phyloP scores from a whole-genome alignment of 2,888 invertebrate species.

The Griposia aprilina region DNA sequence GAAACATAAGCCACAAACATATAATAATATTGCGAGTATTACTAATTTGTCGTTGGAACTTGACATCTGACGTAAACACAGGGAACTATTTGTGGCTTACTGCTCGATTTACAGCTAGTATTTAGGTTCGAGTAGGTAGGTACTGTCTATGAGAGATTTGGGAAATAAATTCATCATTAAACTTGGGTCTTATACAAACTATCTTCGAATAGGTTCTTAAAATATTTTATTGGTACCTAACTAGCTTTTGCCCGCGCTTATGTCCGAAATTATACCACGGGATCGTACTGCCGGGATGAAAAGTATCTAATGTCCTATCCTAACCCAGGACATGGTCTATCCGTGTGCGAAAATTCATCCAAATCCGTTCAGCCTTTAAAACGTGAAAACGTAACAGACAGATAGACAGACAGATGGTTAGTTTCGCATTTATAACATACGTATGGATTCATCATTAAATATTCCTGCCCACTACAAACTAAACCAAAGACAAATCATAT shows the following conservation, averaged over 20 bases:
- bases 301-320: too few species aligned
- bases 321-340: too few species aligned
- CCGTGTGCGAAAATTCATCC: too few species aligned
- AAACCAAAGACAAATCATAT: background rate
- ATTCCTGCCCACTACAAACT: background rate
- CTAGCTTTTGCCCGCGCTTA: too few species aligned
- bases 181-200: background rate
- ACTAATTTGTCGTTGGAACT: constrained; percentile 8
- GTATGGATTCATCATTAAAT: background rate
- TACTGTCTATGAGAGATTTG: constrained; percentile 11
- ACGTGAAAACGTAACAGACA: too few species aligned
- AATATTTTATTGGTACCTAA: background rate
- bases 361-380: too few species aligned
- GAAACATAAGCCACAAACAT: constrained; percentile 11
- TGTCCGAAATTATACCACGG: too few species aligned
- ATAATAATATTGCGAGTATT: constrained; percentile 10
- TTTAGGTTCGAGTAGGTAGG: background rate
- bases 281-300: too few species aligned
- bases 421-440: too few species aligned
- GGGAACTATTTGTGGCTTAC: background rate
- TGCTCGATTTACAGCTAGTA: background rate
- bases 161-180: background rate
- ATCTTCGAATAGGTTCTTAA: background rate
- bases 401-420: too few species aligned
- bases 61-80: constrained; percentile 7